Base-by-base conservation (phyloP, 1,140 invertebrate genomes). In the Coptotermes formosanus region DNA sequence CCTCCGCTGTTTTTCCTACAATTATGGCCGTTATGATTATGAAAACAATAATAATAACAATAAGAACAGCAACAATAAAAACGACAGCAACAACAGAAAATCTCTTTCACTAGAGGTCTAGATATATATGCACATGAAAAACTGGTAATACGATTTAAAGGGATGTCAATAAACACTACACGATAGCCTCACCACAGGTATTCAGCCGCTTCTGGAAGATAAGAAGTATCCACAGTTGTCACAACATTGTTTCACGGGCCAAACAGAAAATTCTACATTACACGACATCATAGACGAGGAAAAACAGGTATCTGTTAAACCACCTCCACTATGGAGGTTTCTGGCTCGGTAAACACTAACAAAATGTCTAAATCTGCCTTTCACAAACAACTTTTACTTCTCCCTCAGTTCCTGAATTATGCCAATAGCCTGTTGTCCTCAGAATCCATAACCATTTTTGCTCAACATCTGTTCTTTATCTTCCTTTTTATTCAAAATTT, bases 121-220 rank as follows among this genome's bases (percentile, higher is more conserved):
- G 64, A 75, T 25, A 75, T 75, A 23, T 64, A 30, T n/a, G 30
- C 11, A 9, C 64, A 75, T 75, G 16, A 75, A 64, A 75, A 75
- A 75, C 14, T 75, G 64, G 4, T n/a, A 75, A 75, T 16, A n/a
- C n/a, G 64, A 75, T 75, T 30, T 75, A 75, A 75, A 30, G 64
- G n/a, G n/a, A 30, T n/a, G 64, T 6, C 64, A 30, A 75, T n/a
- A 75, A 75, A 75, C n/a, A 75, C 64, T 30, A 75, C 64, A 75
- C 64, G 30, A 75, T 30, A 75, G 64, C 64, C n/a, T 75, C 64
- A 75, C 64, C 64, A 75, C 64, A 75, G 64, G 64, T 75, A 75
- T 75, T 25, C 64, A 75, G 64, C 64, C n/a, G 64, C 25, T 75
- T 30, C n/a, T n/a, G 64, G n/a, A 75, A 30, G 25, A 2, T 30